Percentiles rank a stretch among this genome's conserved stretches.
phyloP scores from a whole-genome alignment of 1,140 invertebrate species.

The Philopotamus ludificatus region DNA sequence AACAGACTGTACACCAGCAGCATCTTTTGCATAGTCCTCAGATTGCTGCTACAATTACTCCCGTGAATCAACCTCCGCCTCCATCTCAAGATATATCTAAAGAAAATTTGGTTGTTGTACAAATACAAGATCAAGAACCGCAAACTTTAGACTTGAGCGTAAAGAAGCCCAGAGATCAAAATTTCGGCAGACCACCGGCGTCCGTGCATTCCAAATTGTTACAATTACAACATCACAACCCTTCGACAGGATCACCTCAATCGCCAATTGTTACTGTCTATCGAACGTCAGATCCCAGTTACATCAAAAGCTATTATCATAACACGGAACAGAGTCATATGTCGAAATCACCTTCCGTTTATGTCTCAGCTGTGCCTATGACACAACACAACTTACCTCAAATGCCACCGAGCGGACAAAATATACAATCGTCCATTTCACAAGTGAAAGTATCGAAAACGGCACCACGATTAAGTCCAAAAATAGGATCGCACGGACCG shows the following conservation, averaged over 20 bases:
- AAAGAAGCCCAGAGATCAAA: constrained; percentile 69
- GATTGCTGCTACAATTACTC: constrained; percentile 68
- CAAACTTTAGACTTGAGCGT: constrained; percentile 78
- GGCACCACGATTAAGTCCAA: constrained; percentile 55
- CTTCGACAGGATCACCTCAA: constrained; percentile 44
- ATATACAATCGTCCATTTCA: constrained; percentile 30
- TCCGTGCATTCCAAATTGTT: constrained; percentile 55
- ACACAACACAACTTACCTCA: constrained; percentile 39
- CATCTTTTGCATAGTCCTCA: constrained; percentile 48
- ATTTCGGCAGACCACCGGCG: constrained; percentile 53
- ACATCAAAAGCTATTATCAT: constrained; percentile 43
- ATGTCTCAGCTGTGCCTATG: constrained; percentile 49
- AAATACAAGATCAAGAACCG: constrained; percentile 58
- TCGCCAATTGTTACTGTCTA: constrained; percentile 50
- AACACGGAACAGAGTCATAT: constrained; percentile 42
- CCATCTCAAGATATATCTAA: constrained; percentile 44
- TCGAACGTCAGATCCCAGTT: constrained; percentile 44
- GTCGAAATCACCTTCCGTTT: constrained; percentile 47
- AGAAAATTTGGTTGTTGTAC: constrained; percentile 65
- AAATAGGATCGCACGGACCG: constrained; percentile 48
- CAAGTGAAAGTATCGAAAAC: constrained; percentile 37
- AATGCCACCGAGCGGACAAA: constrained; percentile 31
- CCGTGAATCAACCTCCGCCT: constrained; percentile 50
- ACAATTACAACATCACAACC: constrained; percentile 51
- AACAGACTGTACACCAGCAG: constrained; percentile 39